Base-by-base conservation (phyloP, 2,888 invertebrate species). In the Sclerodermus sp. region DNA sequence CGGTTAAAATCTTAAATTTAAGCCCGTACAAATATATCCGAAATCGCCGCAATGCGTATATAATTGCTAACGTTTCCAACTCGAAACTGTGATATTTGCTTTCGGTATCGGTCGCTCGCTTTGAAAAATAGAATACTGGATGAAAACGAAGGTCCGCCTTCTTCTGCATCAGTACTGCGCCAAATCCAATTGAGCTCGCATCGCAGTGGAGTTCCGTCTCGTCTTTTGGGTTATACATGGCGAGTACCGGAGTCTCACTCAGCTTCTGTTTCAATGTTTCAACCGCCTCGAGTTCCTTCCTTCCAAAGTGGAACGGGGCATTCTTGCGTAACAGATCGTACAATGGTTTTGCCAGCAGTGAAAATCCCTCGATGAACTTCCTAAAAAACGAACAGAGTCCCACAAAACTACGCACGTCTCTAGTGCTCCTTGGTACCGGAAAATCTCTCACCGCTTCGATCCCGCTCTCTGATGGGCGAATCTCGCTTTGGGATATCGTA, bases 161-260 rank as follows among this genome's bases (percentile, higher is more conserved):
- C 8, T 8, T 23, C 23, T 23, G 8, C 23, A 23, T 23, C 23
- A 23, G 8, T 5, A 23, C 23, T 8, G 23, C 8, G 3, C 23
- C 23, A 23, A 23, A 23, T 8, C 34, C 34, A 4, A 8, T 3
- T 1, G 58, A 43, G 50, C 68, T 68, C 4, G 70, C 74, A 58
- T 76, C 73, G 23, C 67, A 70, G 46, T 76, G 73, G 36, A 74
- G 47, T 51, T 75, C 69, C 8, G 73, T 75, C 37, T 67, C 64
- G 15, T 57, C 47, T 8, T 49, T 43, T 0, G 70, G 68, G 29
- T 67, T 60, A 48, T 15, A 39, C 5, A 39, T 39, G 8, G 15
- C 12, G 10, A 39, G 18, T 6, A 39, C 12, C 5, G 39, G 37
- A 5, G 55, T 39, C 18, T 45, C 34, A 8, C 51, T 34, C 38